A percentile compares a stretch with the other conserved stretches of the same genome.
Conservation (phyloP, 2,113 vertebrate species). For the Paramormyrops kingsleyae region DNA sequence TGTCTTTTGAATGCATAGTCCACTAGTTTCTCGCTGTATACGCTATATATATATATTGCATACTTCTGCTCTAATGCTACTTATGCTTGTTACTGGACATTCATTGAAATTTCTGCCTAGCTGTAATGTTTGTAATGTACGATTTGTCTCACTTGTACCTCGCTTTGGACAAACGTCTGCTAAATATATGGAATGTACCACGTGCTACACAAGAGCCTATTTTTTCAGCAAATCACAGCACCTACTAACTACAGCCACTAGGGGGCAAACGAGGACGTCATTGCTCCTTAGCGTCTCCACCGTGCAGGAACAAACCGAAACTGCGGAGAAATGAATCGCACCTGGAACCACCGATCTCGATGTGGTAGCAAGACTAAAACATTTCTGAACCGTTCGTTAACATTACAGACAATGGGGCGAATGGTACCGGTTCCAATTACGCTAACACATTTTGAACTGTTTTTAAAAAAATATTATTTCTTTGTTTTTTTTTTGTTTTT, state of each 20-base stretch:
- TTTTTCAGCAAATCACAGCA: background rate
- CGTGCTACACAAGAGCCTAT: background rate
- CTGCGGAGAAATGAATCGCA: background rate
- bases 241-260: background rate
- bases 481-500: no score
- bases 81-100: background rate
- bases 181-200: background rate
- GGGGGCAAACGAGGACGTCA: background rate
- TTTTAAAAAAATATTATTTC: no score
- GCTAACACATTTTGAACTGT: background rate
- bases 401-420: background rate
- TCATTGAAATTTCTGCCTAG: background rate
- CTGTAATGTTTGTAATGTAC: background rate
- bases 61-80: background rate
- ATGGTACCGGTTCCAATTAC: background rate
- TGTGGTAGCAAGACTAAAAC: background rate
- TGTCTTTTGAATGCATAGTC: background rate
- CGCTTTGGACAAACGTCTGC: background rate
- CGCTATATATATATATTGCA: no score
- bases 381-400: background rate
- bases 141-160: background rate
- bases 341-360: background rate
- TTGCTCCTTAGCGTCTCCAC: background rate
- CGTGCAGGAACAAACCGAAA: background rate
- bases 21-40: background rate